Conservation (phyloP, 2,797 vertebrate species). For the Gallirallus australis region DNA sequence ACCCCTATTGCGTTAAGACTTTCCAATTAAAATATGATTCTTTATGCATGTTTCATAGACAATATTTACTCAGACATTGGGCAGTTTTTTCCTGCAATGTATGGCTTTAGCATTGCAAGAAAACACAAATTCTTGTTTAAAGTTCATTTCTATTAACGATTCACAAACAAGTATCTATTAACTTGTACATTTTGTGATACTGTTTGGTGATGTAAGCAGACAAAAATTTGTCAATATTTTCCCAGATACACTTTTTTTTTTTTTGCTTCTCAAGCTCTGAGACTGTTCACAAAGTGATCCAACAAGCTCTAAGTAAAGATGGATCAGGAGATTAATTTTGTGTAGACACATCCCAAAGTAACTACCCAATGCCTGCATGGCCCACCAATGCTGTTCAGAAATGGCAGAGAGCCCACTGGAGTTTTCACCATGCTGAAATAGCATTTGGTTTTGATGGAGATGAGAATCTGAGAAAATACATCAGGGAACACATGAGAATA, state of each 20-base stretch:
- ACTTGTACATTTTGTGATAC: neutral
- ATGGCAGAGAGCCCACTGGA: too few relatives aligned
- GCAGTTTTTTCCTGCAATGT: neutral
- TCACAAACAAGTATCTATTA: neutral
- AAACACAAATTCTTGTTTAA: neutral
- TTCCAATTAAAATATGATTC: slow-evolving; percentile 17
- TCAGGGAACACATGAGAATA: neutral
- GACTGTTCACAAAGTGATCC: neutral
- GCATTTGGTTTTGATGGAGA: neutral
- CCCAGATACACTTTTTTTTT: neutral
- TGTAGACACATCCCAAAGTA: neutral
- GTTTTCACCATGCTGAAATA: neutral
- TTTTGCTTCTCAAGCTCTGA: neutral
- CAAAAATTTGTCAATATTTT: neutral
- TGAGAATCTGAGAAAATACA: neutral
- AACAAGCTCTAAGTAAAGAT: too few relatives aligned
- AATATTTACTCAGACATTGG: neutral
- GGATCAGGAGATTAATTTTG: neutral
- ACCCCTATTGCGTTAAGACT: neutral
- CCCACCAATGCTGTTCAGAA: neutral
- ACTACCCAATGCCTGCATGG: neutral
- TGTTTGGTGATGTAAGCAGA: neutral
- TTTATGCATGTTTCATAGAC: neutral
- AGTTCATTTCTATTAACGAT: neutral
- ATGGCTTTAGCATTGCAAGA: neutral